Evolutionary conservation across 2,888 invertebrate genomes (phyloP).

Genomic region (Scaptodrosophila latifasciaeformis): DNA sequence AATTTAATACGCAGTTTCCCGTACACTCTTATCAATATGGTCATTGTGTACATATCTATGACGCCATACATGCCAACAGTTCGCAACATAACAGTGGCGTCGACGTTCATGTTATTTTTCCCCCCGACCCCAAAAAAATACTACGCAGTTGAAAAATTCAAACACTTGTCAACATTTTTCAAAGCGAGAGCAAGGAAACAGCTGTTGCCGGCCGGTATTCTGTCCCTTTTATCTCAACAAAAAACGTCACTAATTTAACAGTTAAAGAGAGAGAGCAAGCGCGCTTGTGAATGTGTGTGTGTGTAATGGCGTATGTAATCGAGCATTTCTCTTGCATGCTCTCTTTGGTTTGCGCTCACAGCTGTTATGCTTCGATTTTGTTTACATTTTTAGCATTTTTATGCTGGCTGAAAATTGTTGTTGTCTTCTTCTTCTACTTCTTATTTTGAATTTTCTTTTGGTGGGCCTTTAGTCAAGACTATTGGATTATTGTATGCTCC

Average conservation of each 20-base stretch:
- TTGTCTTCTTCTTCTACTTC: slow-evolving; percentile 13
- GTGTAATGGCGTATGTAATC: slow-evolving; percentile 12
- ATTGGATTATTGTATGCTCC: slow-evolving; percentile 48
- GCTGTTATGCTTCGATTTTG: slow-evolving; percentile 52
- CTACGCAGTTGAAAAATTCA: slow-evolving; percentile 60
- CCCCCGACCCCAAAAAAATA: slow-evolving; percentile 49
- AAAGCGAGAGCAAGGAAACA: slow-evolving; percentile 60
- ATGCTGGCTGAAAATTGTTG: slow-evolving; percentile 29
- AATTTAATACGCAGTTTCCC: slow-evolving; percentile 16
- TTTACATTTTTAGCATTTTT: slow-evolving; percentile 46
- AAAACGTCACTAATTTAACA: slow-evolving; percentile 59
- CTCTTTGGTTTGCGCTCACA: slow-evolving; percentile 33
- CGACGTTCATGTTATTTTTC: slow-evolving; percentile 33
- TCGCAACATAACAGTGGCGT: slow-evolving; percentile 45
- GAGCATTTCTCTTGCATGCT: slow-evolving; percentile 24
- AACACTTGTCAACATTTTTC: slow-evolving; percentile 61
- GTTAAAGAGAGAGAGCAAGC: slow-evolving; percentile 48
- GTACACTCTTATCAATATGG: slow-evolving; percentile 28
- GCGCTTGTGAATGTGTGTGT: slow-evolving; percentile 6
- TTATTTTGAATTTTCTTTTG: slow-evolving; percentile 18
- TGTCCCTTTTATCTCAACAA: slow-evolving; percentile 21
- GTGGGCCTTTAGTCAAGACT: slow-evolving; percentile 29
- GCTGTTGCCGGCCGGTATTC: slow-evolving; percentile 70
- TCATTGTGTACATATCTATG: slow-evolving; percentile 39
- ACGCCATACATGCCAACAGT: slow-evolving; percentile 48